phyloP scores from a whole-genome alignment of 1,140 invertebrate genomes.

The Drosophila takahashii region DNA sequence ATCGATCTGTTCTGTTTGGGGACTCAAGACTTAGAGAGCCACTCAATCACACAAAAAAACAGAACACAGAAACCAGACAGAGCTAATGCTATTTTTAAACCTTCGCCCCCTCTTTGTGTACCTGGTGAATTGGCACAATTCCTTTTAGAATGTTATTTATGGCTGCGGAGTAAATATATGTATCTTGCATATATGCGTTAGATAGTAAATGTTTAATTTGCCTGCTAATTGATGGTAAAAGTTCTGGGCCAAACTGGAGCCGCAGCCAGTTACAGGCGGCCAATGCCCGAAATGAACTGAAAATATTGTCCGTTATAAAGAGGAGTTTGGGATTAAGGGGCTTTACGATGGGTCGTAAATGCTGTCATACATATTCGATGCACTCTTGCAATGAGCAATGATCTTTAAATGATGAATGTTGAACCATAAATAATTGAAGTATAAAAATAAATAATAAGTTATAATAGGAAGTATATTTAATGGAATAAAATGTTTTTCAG shows the following conservation, averaged over 20 bases:
- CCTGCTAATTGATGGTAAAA: conserved; percentile 49
- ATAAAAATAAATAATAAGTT: too few relatives aligned
- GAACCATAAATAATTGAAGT: too few relatives aligned
- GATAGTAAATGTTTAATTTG: conserved; percentile 45
- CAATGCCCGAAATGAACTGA: conserved; percentile 23
- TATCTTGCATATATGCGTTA: neutral
- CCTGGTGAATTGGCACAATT: conserved; percentile 35
- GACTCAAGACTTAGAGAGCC: conserved; percentile 12
- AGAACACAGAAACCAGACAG: conserved; percentile 10
- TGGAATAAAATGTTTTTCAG: too few relatives aligned
- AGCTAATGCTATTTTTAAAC: conserved; percentile 29
- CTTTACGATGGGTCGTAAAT: neutral
- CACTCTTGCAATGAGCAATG: conserved; percentile 86
- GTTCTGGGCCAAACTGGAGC: conserved; percentile 49
- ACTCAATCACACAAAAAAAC: conserved; percentile 4
- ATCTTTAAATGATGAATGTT: neutral
- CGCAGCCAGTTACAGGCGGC: conserved; percentile 40
- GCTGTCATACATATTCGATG: neutral
- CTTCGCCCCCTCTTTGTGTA: conserved; percentile 10
- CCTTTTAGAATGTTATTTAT: conserved; percentile 30
- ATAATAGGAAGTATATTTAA: too few relatives aligned
- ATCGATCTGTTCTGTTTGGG: conserved; percentile 9
- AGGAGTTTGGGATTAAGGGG: neutral
- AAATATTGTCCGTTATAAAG: conserved; percentile 1
- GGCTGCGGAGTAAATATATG: conserved; percentile 6